These are phyloP conservation scores for Pluvialis apricaria DNA, from an alignment of 2,113 vertebrate genomes.

Conservation along the genomic window DNA sequence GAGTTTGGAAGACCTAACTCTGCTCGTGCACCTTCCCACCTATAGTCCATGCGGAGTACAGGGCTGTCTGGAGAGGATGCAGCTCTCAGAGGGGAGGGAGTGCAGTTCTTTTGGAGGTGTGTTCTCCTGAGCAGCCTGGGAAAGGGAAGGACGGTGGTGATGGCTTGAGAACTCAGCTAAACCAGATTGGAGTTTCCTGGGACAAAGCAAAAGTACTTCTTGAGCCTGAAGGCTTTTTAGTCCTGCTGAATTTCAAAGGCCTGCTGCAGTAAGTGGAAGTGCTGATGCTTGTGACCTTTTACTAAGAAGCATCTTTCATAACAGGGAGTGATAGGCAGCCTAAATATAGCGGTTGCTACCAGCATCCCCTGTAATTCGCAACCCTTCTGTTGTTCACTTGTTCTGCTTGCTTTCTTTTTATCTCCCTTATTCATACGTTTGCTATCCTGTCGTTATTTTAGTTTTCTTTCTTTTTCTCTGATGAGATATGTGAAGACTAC, in stretches of 20 bases:
- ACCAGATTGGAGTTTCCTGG: not conserved
- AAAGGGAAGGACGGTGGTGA: not conserved
- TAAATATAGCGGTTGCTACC: conserved; percentile 42
- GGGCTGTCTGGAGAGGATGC: not conserved
- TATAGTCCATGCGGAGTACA: fast-evolving
- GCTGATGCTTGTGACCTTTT: conserved; percentile 52
- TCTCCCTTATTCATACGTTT: not conserved
- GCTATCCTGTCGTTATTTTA: not conserved
- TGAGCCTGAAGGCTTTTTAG: conserved; percentile 34
- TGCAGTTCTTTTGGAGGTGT: fast-evolving
- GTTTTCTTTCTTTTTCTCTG: not conserved
- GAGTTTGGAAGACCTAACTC: not conserved
- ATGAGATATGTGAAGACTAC: not conserved
- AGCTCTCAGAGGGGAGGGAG: not conserved
- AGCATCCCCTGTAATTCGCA: not conserved
- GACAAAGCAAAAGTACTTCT: not conserved
- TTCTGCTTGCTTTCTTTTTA: conserved; percentile 12
- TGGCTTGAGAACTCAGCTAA: not conserved
- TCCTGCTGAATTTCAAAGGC: conserved; percentile 38
- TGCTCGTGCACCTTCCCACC: not conserved
- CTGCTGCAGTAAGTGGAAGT: conserved; percentile 23
- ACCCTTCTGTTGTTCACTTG: not conserved
- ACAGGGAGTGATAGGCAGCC: conserved; percentile 21
- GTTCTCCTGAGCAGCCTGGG: not conserved
- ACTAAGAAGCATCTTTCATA: conserved; percentile 21